phyloP scores from a whole-genome alignment of 2,113 vertebrate genomes.

The Fulica atra region DNA sequence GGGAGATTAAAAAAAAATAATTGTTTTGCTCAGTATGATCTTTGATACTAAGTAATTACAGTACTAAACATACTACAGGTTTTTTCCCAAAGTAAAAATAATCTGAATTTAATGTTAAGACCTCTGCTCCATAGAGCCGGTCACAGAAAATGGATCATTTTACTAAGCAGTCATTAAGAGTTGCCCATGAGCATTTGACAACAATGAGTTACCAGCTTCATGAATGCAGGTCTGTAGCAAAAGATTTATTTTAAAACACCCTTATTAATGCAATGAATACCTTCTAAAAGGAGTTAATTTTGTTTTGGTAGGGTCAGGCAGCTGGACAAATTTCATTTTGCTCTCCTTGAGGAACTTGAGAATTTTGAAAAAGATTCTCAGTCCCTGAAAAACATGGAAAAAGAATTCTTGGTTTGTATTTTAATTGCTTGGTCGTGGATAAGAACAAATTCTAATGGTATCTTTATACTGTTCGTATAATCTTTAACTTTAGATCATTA shows the following conservation, averaged over 20 bases:
- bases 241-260: neutral
- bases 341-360: conserved; percentile 82
- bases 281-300: neutral
- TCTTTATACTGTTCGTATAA: neutral
- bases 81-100: neutral
- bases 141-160: conserved; percentile 82
- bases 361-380: conserved; percentile 85
- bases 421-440: neutral
- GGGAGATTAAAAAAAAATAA: neutral
- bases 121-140: conserved; percentile 56
- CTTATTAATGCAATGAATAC: neutral
- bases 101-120: neutral
- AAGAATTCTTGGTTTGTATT: conserved; percentile 85
- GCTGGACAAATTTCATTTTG: conserved; percentile 78
- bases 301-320: conserved; percentile 79
- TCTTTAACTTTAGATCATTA: neutral
- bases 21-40: neutral
- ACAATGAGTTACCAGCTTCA: conserved; percentile 76
- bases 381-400: conserved; percentile 85
- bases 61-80: neutral
- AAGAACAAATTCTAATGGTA: neutral
- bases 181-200: conserved; percentile 80
- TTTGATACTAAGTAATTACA: neutral
- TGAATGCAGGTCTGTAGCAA: conserved; percentile 81
- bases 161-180: conserved; percentile 81